These are phyloP conservation scores for Rapana venosa DNA, from an alignment of 2,888 invertebrate species.

Conservation along the genomic window DNA sequence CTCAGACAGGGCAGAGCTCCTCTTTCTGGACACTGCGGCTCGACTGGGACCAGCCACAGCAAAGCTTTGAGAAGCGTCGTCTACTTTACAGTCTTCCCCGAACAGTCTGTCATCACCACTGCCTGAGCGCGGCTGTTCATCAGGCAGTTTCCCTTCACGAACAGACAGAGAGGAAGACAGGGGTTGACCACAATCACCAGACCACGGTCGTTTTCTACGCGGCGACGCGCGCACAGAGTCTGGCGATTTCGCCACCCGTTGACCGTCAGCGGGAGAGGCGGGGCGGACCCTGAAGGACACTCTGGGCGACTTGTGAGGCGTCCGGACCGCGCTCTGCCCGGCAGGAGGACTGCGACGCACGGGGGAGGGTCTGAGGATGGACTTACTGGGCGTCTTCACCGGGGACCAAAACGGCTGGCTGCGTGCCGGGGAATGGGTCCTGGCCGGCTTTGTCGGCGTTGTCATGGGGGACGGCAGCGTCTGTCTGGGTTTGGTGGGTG, in stretches of 20 bases:
- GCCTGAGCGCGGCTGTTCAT: neutral
- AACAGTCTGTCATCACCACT: neutral
- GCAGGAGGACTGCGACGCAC: neutral
- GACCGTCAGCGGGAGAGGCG: conserved; percentile 52
- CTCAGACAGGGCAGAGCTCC: neutral
- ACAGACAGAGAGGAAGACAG: conserved; percentile 5
- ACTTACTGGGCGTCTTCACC: conserved; percentile 45
- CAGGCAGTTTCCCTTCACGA: neutral
- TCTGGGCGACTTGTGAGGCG: conserved; percentile 26
- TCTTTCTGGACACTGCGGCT: neutral
- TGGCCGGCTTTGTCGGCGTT: neutral
- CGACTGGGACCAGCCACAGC: neutral
- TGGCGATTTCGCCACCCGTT: conserved; percentile 54
- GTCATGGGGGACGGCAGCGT: neutral
- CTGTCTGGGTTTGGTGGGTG: conserved; percentile 12
- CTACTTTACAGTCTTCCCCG: neutral
- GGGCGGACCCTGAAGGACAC: conserved; percentile 44
- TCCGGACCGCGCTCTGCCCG: neutral
- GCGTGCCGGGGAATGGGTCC: neutral
- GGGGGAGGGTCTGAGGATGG: conserved; percentile 47
- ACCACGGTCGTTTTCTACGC: conserved; percentile 52
- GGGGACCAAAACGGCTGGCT: conserved; percentile 1
- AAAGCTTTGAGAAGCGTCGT: neutral
- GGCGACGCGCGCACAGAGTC: conserved; percentile 66
- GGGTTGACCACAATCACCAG: conserved; percentile 25